Evolutionary conservation across 2,797 vertebrate species (phyloP), one percentile per base, ranked within the genome.

Genomic region (Tauraco hartlaubi): DNA sequence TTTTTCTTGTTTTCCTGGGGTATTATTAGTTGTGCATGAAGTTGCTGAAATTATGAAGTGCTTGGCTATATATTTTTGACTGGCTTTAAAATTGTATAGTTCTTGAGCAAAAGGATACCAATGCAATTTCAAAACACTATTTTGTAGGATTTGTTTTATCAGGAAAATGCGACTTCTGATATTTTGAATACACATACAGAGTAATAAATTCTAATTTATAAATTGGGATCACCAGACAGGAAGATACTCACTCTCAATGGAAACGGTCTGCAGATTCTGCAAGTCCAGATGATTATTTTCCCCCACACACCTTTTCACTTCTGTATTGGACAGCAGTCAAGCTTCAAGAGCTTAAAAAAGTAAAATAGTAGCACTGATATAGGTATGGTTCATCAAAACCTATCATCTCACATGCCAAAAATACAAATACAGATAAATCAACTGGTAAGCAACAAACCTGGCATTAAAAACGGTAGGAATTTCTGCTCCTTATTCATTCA

Each of bases 381-480:
- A 89, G 71, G 13, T 81, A 13, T 26, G 61, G n/a, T 49, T 71
- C 41, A 55, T 78, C 20, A 39, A 68, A 72, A 69, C 85, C 48
- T 73, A 92, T 51, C 43, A 85, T 92, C 73, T 95, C 26, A 75
- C 63, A 59, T 62, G 67, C 80, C 58, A 94, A 85, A 95, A 94
- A 63, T 31, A 31, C 29, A 55, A 55, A 48, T 51, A 29, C 68
- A 49, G 37, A 11, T 76, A 64, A 43, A 77, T 52, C 23, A 84
- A 83, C 51, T 95, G 95, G 84, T 96, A 96, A 97, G 95, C 88
- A 96, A 82, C 93, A 98, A 94, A 96, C 73, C 92, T 97, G 93
- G 55, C 94, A 77, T 87, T 86, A 81, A 94, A 92, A 91, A 33
- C 55, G 80, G 79, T 94, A 81, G 68, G 62, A 87, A 94, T 88